Evolutionary conservation across 2,797 vertebrate genomes (phyloP).

Genomic region (Silurus aristotelis): DNA sequence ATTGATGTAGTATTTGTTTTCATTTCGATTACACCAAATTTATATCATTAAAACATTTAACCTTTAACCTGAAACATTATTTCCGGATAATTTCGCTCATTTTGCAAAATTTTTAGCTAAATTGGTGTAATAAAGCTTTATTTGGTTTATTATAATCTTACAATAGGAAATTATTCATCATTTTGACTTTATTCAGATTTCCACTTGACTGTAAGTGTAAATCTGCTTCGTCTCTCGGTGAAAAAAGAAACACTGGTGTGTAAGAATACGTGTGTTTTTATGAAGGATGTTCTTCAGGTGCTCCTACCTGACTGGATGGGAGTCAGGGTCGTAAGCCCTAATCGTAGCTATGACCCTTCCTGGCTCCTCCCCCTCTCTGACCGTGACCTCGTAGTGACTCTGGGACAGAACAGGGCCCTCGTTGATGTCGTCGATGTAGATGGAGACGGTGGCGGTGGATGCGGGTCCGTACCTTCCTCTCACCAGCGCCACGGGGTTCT

Average conservation of each 20-base stretch:
- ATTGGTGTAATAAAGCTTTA: no score
- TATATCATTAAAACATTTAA: no score
- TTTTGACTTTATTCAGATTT: no score
- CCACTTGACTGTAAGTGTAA: neutral
- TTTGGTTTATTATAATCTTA: no score
- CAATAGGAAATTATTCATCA: no score
- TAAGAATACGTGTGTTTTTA: no score
- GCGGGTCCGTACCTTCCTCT: constrained; percentile 77
- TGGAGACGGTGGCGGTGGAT: constrained; percentile 81
- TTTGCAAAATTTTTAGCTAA: no score
- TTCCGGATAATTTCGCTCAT: no score
- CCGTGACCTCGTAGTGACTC: constrained; percentile 78
- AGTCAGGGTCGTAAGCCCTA: constrained; percentile 74
- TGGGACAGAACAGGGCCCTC: constrained; percentile 77
- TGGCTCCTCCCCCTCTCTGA: constrained; percentile 77
- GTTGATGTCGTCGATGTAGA: constrained; percentile 78
- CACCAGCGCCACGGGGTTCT: constrained; percentile 76
- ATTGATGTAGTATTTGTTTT: no score
- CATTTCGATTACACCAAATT: no score
- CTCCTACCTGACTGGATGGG: constrained; percentile 73
- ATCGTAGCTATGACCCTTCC: constrained; percentile 81
- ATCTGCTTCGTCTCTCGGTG: neutral
- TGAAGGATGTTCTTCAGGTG: no score
- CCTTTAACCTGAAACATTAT: no score
- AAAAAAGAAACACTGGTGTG: neutral